Base-by-base conservation (phyloP, 2,888 invertebrate species). In the Mycalesis mineus region DNA sequence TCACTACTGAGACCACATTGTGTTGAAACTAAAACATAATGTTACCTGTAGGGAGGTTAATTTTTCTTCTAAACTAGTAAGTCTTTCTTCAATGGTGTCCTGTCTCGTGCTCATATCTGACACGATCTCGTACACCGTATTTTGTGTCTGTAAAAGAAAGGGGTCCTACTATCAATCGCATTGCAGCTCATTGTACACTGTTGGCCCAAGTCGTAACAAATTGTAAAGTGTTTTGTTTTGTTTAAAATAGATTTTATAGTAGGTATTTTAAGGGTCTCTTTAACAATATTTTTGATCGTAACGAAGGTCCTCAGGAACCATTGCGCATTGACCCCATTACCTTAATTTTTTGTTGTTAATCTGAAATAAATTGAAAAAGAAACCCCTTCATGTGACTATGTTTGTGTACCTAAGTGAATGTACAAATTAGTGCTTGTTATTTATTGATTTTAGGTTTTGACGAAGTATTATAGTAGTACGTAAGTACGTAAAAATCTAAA, bases 71-170 rank as follows among this genome's bases (percentile, higher is more conserved):
- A 99, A 93, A 74, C 95, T 94, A 68, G 95, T 94, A 74, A 99
- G 92, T 75, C 98, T 94, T 86, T 98, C 97, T 84, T 99, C 98
- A 69, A 99, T 92, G 52, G 94, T 93, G 80, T 97, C 97, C 85
- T 98, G 98, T 55, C 98, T 94, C 61, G 95, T 94, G 78, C 97
- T 97, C 95, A 99, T 97, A 75, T 99, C 99, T 57, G 98, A 97
- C 66, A 99, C 98, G 74, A 99, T 95, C 91, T 98, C 99, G 84
- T 98, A 98, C 69, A 99, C 98, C 54, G 97, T 97, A 78, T 97
- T 97, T 91, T 98, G 98, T 67, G 98, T 98, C 98, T 99, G 92
- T 67, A 91, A 91, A 73, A 91, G 78, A 77, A 89, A 89, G 80
- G 90, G 90, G 81, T 91, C 88, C 90, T 91, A 83, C 80, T 85